phyloP scores from a whole-genome alignment of 1,140 invertebrate species.

The Camponotus pennsylvanicus region DNA sequence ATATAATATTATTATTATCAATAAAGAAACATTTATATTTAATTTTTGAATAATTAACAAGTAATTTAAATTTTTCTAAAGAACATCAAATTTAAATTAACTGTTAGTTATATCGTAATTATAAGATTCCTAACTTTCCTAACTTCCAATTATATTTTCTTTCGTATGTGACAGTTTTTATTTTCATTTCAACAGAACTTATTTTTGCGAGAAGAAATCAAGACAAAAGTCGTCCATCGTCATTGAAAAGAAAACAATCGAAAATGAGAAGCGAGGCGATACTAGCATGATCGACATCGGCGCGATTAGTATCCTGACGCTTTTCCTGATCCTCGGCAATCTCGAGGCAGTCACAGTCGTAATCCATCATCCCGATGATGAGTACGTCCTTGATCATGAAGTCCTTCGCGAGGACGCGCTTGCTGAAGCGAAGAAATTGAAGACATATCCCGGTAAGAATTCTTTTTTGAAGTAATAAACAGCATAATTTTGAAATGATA shows the following conservation, averaged over 20 bases:
- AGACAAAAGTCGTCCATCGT: background rate
- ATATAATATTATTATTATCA: background rate
- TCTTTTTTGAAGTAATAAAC: background rate
- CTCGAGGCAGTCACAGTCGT: slow-evolving; percentile 80
- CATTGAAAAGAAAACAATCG: slow-evolving; percentile 23
- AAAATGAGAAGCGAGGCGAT: slow-evolving; percentile 76
- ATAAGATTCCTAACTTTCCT: background rate
- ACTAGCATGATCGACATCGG: slow-evolving; percentile 80
- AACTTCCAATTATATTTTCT: background rate
- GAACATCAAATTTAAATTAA: background rate
- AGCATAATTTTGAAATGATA: background rate
- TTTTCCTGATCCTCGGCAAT: slow-evolving; percentile 75
- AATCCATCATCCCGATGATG: slow-evolving; percentile 80
- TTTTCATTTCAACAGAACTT: slow-evolving; percentile 18
- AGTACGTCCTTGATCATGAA: slow-evolving; percentile 81
- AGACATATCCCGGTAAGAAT: slow-evolving; percentile 79
- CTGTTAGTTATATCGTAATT: background rate
- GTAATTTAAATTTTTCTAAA: background rate
- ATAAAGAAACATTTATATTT: background rate
- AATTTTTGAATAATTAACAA: background rate
- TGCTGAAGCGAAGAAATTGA: slow-evolving; percentile 78
- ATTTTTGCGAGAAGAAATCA: background rate
- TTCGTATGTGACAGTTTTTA: background rate
- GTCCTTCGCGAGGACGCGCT: slow-evolving; percentile 80
- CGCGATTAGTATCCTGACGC: slow-evolving; percentile 69